Conservation (phyloP, 35 echinoderm and acorn worm genomes). For the Ophiothrix spiculata region DNA sequence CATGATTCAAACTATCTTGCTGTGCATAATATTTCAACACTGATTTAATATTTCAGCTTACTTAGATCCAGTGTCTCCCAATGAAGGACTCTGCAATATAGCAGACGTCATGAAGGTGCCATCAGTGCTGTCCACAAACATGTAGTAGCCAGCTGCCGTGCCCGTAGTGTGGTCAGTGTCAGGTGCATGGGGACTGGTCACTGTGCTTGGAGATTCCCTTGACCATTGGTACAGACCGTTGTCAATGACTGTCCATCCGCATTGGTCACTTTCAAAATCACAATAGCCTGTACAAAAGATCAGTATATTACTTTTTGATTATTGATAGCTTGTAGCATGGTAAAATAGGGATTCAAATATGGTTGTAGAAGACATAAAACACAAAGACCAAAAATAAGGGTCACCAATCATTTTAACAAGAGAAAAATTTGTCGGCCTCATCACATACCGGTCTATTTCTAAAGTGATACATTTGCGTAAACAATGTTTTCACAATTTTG, state of each 20-base stretch:
- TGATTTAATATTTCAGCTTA: conserved; percentile 2
- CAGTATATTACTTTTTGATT: no score
- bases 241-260: conserved; percentile 64
- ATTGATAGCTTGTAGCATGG: neutral
- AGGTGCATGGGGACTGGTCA: conserved; percentile 33
- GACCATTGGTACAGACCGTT: conserved; percentile 74
- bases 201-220: conserved; percentile 28
- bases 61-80: conserved; percentile 71
- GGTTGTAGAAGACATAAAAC: no score
- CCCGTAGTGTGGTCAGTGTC: conserved; percentile 52
- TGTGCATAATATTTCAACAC: no score
- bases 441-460: no score
- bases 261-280: conserved; percentile 81
- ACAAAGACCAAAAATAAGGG: no score
- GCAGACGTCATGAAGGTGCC: conserved; percentile 73
- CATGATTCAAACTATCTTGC: no score
- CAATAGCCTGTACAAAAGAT: conserved; percentile 56
- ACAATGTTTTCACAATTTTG: no score
- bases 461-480: no score
- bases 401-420: no score
- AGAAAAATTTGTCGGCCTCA: no score
- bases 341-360: no score
- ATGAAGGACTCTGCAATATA: conserved; percentile 43
- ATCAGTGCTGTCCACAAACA: conserved; percentile 86
- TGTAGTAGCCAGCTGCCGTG: conserved; percentile 60